Base-by-base conservation (phyloP, 1,140 invertebrate species). In the Drosophila malerkotliana region DNA sequence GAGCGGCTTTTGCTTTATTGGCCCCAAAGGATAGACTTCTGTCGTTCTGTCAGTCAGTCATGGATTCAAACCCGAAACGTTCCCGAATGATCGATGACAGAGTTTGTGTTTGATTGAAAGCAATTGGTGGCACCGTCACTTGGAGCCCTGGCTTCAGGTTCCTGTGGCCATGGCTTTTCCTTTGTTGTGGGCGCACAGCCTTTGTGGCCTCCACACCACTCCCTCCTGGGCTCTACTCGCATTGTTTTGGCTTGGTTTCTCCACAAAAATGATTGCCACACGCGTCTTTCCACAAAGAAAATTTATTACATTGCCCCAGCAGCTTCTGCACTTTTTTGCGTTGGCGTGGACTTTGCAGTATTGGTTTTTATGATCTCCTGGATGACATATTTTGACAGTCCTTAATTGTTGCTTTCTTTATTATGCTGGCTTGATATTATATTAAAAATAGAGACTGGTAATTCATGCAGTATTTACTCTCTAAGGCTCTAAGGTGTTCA, bases 31-130 rank as follows among this genome's bases (percentile, higher is more conserved):
- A 83, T 64, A 80, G 77, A 69, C 66, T 68, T 53, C 77, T 64
- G 62, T 57, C 72, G 37, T 44, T 47, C 62, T 61, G 56, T 48
- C 71, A 83, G 45, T 30, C 74, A 69, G 60, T 57, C 58, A 55
- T 68, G 51, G 64, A 41, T 48, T 68, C 49, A 51, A 68, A 48
- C 39, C 41, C 48, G 49, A 68, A 52, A 54, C 60, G 60, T 55
- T 61, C 48, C 83, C 75, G 83, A 82, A 87, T 87, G 83, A 87
- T 87, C 83, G 79, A 87, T 87, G 83, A 88, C 83, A 87, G 83
- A 88, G 83, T 77, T 88, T 87, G 83, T 79, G 83, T 87, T 87
- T 87, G 83, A 87, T 87, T 87, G 83, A 87, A 87, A 87, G 83
- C 83, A 87, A 87, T 87, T 87, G 83, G 83, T 87, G 83, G 83